Conservation (phyloP, 2,797 vertebrate species). For the Dryobates pubescens region DNA sequence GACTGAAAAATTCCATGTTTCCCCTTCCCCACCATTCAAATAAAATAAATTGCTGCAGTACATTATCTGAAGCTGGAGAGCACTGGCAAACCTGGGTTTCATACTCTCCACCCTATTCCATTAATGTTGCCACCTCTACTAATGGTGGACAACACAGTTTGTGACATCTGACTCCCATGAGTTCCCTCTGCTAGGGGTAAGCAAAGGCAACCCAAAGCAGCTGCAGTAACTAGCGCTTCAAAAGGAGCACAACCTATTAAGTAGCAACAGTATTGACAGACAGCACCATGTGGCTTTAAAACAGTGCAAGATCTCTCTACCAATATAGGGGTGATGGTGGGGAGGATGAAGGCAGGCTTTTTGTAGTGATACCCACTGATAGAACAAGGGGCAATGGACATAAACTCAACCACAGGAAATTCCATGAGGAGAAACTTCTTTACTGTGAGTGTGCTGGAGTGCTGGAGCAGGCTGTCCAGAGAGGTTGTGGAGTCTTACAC, state of each 20-base stretch:
- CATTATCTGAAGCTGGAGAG: slow-evolving; percentile 6
- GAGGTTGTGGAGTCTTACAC: too few relatives aligned
- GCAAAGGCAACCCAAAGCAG: background rate
- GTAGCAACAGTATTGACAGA: background rate
- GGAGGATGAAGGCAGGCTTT: too few relatives aligned
- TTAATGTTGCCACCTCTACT: background rate
- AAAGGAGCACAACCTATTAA: background rate
- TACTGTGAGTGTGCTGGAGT: too few relatives aligned
- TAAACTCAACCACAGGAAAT: too few relatives aligned
- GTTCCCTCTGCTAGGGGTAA: background rate
- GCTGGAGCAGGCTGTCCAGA: too few relatives aligned
- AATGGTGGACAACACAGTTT: background rate
- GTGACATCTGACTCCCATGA: background rate
- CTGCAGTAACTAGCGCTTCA: background rate
- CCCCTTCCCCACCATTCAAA: slow-evolving; percentile 51
- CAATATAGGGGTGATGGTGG: too few relatives aligned
- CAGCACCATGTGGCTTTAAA: background rate
- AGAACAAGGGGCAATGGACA: too few relatives aligned
- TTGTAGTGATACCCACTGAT: too few relatives aligned
- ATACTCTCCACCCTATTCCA: background rate
- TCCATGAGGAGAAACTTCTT: too few relatives aligned
- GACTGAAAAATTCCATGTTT: slow-evolving; percentile 61
- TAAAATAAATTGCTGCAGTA: slow-evolving; percentile 41
- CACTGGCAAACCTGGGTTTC: background rate
- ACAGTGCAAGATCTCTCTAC: background rate